Base-by-base conservation (phyloP, 2,113 vertebrate species). In the Nothocercus julius region DNA sequence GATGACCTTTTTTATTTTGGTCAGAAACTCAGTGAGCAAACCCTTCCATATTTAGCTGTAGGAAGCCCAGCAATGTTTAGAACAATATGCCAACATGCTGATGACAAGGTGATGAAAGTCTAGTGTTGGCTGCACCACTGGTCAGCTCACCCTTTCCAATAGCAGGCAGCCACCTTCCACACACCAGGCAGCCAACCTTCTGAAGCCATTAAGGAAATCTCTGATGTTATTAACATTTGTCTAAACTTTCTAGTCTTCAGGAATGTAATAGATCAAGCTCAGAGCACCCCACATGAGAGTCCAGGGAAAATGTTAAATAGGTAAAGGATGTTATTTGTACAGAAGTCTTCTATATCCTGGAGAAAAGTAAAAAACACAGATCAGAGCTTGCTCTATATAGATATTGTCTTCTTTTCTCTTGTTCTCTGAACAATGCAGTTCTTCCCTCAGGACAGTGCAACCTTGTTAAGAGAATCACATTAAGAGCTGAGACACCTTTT, bases 381-480 rank as follows among this genome's bases (percentile, higher is more conserved):
- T 20, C 10, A 79, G 10, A 40, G 6, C 24, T 45, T 51, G 27
- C 34, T 79, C 70, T 82, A 54, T 19, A 67, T 70, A 22, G 45
- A 49, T 68, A 8, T 53, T 88, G 11, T 25, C 28, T 62, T 44
- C 51, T 56, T 14, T 53, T 45, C 24, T 79, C 13, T 54, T 53
- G 19, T 62, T 34, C 42, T 69, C 32, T 24, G 67, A 87, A 30
- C 24, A 75, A 67, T 21, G 14, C 5, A 14, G 4, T 63, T 21
- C 36, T 25, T 82, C 72, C 44, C 58, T 73, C 28, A 47, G 25
- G 58, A 62, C 47, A 40, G 73, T 21, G 5, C 16, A 30, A 36
- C 36, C 36, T 36, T 36, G 36, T 8, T 36, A 6, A 89, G 62
- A 36, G 21, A n/a, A 21, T 18, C 0, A 0, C 28, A 76, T 17